phyloP scores from a whole-genome alignment of 2,113 vertebrate genomes.

The Connochaetes taurinus region DNA sequence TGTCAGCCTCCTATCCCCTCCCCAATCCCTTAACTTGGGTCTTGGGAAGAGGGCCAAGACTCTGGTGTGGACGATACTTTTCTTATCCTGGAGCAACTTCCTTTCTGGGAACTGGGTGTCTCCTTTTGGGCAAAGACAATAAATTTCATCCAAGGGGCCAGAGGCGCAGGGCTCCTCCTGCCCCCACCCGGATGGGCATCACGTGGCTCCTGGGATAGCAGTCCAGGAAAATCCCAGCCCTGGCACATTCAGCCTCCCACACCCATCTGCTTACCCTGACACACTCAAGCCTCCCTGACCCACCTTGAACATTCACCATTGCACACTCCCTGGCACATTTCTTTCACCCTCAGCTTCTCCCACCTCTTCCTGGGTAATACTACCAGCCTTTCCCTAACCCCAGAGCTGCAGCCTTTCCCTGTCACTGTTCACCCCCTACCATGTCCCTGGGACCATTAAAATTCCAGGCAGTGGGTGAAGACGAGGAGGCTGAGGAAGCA shows the following conservation, averaged over 20 bases:
- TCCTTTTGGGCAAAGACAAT: conserved; percentile 74
- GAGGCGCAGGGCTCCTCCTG: conserved; percentile 67
- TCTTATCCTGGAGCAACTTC: conserved; percentile 69
- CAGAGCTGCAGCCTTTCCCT: neutral
- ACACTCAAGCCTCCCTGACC: neutral
- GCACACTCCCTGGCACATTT: neutral
- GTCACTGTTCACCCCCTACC: neutral
- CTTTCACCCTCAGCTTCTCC: neutral
- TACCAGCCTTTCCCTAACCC: neutral
- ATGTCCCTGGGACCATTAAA: conserved; percentile 79
- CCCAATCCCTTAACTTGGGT: neutral
- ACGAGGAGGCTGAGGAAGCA: conserved; percentile 74
- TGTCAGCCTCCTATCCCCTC: neutral
- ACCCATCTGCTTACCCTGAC: neutral
- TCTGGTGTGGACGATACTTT: conserved; percentile 48
- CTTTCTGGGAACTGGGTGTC: conserved; percentile 74
- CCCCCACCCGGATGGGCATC: conserved; percentile 55
- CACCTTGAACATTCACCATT: neutral
- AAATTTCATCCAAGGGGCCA: conserved; percentile 33
- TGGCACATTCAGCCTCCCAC: neutral
- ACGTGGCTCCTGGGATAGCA: conserved; percentile 34
- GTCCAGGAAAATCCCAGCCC: conserved; percentile 61
- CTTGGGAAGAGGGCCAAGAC: conserved; percentile 57
- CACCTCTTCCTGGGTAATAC: neutral
- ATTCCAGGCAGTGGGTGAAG: conserved; percentile 82